Base-by-base conservation (phyloP, 1,140 invertebrate genomes). In the Andricus grossulariae region DNA sequence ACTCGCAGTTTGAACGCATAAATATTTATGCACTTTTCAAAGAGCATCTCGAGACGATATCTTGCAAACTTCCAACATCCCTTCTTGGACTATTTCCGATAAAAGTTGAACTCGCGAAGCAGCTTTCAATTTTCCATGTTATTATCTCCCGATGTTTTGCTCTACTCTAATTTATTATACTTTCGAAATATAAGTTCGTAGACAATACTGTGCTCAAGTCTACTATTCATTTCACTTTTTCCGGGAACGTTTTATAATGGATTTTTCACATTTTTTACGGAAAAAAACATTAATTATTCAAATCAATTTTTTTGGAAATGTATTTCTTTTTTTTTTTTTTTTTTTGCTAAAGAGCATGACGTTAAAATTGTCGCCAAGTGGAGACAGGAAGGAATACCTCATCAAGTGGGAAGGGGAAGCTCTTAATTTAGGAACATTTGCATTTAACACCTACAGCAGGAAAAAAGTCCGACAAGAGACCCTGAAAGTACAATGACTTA, bases 11-110 rank as follows among this genome's bases (percentile, higher is more conserved):
- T 66, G 60, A 66, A 32, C 55, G 55, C 72, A 77, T 80, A 77
- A 80, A 80, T 80, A 80, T 80, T 80, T 80, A 80, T 74, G 11
- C 21, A 80, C 73, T 77, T 75, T 77, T 54, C 73, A 73, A 77
- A 77, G 76, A 75, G 76, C 51, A 75, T 77, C 70, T 57, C 39
- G 32, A 66, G 66, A 60, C 66, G 74, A 74, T 77, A 45, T 72
- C 71, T 60, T 6, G 50, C 7, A 71, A 80, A 80, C 72, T 80
- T 70, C 45, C 32, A 15, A 25, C 25, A 21, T 49, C 50, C 39
- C n/a, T 18, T 71, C n/a, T 50, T 74, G 18, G 32, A 18, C 5
- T 5, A 74, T 49, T 74, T 8, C 32, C 32, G 15, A n/a, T 60
- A 45, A 45, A 49, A 50, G 32, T 55, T 25, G 21, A 66, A 32